phyloP scores from a whole-genome alignment of 1,140 invertebrate genomes.

The Camponotus pennsylvanicus region DNA sequence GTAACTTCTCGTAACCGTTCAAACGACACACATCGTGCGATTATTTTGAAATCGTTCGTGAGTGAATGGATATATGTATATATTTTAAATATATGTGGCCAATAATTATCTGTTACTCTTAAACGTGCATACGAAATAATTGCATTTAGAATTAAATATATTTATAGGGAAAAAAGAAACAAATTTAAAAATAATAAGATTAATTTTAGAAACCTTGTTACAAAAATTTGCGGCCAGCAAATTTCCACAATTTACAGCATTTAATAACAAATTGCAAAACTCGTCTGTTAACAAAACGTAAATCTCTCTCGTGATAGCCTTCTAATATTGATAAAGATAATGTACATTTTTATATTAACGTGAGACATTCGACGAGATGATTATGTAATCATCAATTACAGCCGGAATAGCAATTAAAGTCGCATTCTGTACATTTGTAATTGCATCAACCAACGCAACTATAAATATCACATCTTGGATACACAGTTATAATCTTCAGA shows the following conservation, averaged over 20 bases:
- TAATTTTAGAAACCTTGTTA: not conserved
- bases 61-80: constrained; percentile 14
- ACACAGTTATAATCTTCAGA: constrained; percentile 52
- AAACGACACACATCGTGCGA: constrained; percentile 22
- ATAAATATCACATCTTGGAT: constrained; percentile 26
- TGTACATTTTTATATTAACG: not conserved
- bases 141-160: constrained; percentile 28
- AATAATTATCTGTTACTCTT: not conserved
- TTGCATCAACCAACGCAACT: not conserved
- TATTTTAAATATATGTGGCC: not conserved
- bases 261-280: not conserved
- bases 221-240: not conserved
- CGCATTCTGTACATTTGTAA: constrained; percentile 23
- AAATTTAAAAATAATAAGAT: not conserved
- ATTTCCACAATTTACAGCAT: too few species aligned
- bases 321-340: not conserved
- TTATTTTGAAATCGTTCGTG: constrained; percentile 48
- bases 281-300: not conserved
- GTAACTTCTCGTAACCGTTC: constrained; percentile 34
- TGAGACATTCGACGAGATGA: not conserved
- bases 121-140: not conserved
- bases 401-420: constrained; percentile 18
- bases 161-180: not conserved
- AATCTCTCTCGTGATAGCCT: not conserved
- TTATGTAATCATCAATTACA: not conserved